These are phyloP conservation scores for Zophobas atratus DNA, from an alignment of 1,140 invertebrate genomes.

Conservation along the genomic window DNA sequence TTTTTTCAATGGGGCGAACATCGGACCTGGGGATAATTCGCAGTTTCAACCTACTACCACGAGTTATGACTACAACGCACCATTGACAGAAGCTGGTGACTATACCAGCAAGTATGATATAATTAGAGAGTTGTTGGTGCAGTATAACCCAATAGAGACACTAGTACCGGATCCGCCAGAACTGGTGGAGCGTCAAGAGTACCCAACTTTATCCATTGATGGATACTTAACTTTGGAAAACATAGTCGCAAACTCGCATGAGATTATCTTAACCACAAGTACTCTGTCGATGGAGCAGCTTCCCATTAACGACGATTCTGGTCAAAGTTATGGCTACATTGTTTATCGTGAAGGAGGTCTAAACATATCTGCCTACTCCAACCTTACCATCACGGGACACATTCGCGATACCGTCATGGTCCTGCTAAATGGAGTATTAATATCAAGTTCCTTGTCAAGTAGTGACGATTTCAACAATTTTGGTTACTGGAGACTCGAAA, in stretches of 20 bases:
- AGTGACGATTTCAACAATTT: constrained; percentile 65
- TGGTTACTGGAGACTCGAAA: constrained; percentile 69
- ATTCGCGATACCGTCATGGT: constrained; percentile 72
- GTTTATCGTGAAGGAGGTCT: constrained; percentile 68
- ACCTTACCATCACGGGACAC: constrained; percentile 67
- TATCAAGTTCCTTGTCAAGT: constrained; percentile 63
- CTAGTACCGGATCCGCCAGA: constrained; percentile 64
- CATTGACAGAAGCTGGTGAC: constrained; percentile 71
- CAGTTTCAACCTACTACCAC: constrained; percentile 70
- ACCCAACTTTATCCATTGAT: constrained; percentile 59
- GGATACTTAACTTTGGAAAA: constrained; percentile 50
- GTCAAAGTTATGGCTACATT: constrained; percentile 75
- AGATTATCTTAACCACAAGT: no score
- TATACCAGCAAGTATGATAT: constrained; percentile 69
- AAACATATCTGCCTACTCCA: constrained; percentile 54
- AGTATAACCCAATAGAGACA: constrained; percentile 67
- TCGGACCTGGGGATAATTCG: constrained; percentile 48
- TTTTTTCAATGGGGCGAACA: constrained; percentile 75
- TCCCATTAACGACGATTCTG: constrained; percentile 70
- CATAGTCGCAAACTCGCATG: no score
- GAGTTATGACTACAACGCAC: constrained; percentile 74
- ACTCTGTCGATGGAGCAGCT: constrained; percentile 73
- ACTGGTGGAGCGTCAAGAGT: constrained; percentile 62
- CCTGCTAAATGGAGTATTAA: constrained; percentile 67
- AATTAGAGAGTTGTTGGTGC: constrained; percentile 61